These are phyloP conservation scores for Probosciger aterrimus DNA, from an alignment of 2,113 vertebrate species.

Conservation along the genomic window DNA sequence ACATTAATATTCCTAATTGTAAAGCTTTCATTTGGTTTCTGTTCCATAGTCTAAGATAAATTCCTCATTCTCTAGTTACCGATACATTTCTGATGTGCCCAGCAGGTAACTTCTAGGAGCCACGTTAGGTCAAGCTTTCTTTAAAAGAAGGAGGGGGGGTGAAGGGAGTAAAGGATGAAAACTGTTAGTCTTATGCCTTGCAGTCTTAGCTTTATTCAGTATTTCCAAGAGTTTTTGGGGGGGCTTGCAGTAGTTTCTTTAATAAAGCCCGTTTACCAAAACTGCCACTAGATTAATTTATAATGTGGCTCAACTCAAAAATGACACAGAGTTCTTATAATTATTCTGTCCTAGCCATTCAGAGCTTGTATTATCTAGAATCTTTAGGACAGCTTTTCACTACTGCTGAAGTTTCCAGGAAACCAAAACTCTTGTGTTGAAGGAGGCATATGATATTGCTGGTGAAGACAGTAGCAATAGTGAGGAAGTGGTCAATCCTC, in stretches of 20 bases:
- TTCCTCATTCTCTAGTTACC: slow-evolving; percentile 44
- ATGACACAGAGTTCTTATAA: background rate
- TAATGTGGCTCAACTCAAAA: background rate
- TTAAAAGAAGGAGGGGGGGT: background rate
- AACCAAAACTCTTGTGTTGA: background rate
- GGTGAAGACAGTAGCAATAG: background rate
- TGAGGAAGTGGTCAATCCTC: background rate
- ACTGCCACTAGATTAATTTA: background rate
- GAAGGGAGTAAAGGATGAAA: background rate
- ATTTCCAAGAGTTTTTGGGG: background rate
- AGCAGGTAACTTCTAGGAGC: slow-evolving; percentile 41
- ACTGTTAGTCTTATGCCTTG: background rate
- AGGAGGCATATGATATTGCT: background rate
- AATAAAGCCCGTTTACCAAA: background rate
- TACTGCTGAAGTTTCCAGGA: background rate
- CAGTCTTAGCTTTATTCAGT: background rate
- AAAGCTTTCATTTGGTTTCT: slow-evolving; percentile 44
- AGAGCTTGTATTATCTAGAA: background rate
- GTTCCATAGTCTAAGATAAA: background rate
- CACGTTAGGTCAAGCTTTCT: slow-evolving; percentile 16
- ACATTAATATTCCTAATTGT: slow-evolving; percentile 36
- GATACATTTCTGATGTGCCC: slow-evolving; percentile 41
- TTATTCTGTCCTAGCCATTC: background rate
- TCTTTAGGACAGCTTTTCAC: background rate
- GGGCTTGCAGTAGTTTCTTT: background rate